Conservation (phyloP, 2,113 vertebrate genomes). For the Synodontis membranacea region DNA sequence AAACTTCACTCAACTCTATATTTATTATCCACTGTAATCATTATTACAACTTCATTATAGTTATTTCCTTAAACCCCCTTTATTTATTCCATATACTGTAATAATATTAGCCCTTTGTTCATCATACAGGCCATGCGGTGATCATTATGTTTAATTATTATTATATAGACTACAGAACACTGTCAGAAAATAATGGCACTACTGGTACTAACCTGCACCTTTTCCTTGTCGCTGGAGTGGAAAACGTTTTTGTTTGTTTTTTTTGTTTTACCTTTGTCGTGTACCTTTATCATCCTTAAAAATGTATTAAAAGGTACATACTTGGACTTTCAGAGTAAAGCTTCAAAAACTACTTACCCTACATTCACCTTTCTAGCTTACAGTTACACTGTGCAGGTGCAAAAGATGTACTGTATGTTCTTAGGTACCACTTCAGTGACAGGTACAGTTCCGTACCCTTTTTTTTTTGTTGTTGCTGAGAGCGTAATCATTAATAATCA, state of each 20-base stretch:
- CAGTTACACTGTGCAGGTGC: background rate
- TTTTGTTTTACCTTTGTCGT: background rate
- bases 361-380: background rate
- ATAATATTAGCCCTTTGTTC: background rate
- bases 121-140: background rate
- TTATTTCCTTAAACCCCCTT: background rate
- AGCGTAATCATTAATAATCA: background rate
- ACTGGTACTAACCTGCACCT: background rate
- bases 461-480: background rate
- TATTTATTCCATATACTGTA: background rate
- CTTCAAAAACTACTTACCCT: background rate
- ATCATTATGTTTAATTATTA: background rate
- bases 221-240: background rate
- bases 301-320: background rate
- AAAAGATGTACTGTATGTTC: background rate
- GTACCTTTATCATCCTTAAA: too few relatives aligned
- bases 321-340: background rate
- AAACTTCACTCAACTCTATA: background rate
- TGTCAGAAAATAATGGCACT: background rate
- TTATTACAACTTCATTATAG: background rate
- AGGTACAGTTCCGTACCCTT: background rate
- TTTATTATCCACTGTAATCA: background rate
- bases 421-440: background rate
- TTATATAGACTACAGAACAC: background rate
- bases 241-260: too few relatives aligned